These are phyloP conservation scores for Gallinago media DNA, from an alignment of 2,113 vertebrate genomes.

Conservation along the genomic window DNA sequence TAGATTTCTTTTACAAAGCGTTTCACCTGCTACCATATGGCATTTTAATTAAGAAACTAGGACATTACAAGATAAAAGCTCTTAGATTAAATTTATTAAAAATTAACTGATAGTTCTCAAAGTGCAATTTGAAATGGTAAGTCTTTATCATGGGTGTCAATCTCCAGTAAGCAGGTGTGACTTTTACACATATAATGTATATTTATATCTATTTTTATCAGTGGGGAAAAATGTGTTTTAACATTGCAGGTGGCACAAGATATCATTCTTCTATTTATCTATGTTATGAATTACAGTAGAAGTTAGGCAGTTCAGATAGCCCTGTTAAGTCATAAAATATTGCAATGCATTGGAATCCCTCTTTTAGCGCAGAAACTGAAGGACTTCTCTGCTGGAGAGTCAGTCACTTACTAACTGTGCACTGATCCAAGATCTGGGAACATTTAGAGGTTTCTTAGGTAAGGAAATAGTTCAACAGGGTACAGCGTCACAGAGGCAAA, in stretches of 20 bases:
- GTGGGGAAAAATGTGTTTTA: not conserved
- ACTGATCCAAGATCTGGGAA: not conserved
- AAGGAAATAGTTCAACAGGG: not conserved
- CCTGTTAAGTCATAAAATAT: not conserved
- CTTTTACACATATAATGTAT: not conserved
- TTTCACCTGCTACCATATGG: constrained; percentile 19
- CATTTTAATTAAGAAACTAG: constrained; percentile 37
- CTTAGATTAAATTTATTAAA: not conserved
- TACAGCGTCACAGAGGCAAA: not conserved
- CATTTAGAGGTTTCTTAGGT: not conserved
- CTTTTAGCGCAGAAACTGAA: not conserved
- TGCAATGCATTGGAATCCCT: not conserved
- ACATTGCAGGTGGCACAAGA: not conserved
- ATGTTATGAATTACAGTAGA: not conserved
- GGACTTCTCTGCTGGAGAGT: not conserved
- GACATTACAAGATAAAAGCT: not conserved
- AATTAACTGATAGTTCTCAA: not conserved
- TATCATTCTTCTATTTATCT: not conserved
- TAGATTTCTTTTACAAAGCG: constrained; percentile 3
- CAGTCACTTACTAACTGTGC: not conserved
- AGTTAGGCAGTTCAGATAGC: not conserved
- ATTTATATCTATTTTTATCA: not conserved
- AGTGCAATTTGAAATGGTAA: not conserved
- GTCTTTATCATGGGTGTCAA: not conserved
- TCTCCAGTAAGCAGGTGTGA: not conserved